Evolutionary conservation across 2,113 vertebrate genomes (phyloP).

Genomic region (Plecturocebus donacophilus): DNA sequence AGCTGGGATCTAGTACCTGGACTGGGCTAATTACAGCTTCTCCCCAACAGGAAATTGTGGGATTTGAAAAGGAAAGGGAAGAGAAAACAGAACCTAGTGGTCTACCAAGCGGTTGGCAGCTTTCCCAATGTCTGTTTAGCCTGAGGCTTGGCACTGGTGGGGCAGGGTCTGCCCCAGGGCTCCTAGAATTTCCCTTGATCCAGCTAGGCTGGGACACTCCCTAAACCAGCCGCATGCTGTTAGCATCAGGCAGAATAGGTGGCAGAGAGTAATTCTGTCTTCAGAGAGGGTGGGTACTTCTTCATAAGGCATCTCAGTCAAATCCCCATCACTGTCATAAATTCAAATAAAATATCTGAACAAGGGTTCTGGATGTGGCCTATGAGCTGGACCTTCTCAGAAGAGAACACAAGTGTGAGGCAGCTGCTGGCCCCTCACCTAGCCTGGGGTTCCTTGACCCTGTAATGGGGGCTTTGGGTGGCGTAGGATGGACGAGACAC

Average conservation of each 20-base stretch:
- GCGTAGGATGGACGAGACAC: not conserved
- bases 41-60: slow-evolving; percentile 48
- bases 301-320: slow-evolving; percentile 25
- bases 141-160: not conserved
- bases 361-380: not conserved
- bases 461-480: not conserved
- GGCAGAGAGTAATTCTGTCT: not conserved
- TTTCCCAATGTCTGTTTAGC: not conserved
- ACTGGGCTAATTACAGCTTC: slow-evolving; percentile 62
- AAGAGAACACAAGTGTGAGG: too few relatives aligned
- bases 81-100: slow-evolving; percentile 51
- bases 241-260: not conserved
- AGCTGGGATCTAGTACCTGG: slow-evolving; percentile 39
- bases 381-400: not conserved
- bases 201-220: not conserved
- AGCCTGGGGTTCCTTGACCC: not conserved
- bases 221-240: slow-evolving; percentile 7
- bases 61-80: slow-evolving; percentile 67
- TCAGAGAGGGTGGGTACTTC: not conserved
- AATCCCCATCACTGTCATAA: slow-evolving; percentile 64
- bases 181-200: slow-evolving; percentile 52
- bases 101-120: slow-evolving; percentile 19
- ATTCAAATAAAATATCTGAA: slow-evolving; percentile 78
- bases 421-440: not conserved
- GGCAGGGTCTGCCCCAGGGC: not conserved